These are phyloP conservation scores for Drosophila pallidifrons DNA, from an alignment of 1,140 invertebrate species.

Conservation along the genomic window DNA sequence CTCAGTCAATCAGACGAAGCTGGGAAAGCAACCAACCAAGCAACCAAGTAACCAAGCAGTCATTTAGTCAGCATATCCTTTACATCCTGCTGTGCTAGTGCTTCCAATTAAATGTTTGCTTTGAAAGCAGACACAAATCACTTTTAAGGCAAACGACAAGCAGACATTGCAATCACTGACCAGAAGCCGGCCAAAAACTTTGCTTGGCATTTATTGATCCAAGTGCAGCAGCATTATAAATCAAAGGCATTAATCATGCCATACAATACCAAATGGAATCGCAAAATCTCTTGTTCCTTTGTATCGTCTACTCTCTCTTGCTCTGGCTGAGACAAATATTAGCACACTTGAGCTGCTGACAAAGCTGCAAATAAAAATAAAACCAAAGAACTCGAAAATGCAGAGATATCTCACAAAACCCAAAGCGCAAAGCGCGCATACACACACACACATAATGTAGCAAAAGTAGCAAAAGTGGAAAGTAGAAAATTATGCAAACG, in stretches of 20 bases:
- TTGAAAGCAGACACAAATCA: slow-evolving; percentile 54
- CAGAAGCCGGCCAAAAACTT: slow-evolving; percentile 24
- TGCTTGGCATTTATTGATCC: slow-evolving; percentile 55
- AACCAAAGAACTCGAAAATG: slow-evolving; percentile 1
- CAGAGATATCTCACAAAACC: slow-evolving; percentile 15
- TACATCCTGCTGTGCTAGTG: slow-evolving; percentile 17
- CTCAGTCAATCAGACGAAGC: slow-evolving; percentile 18
- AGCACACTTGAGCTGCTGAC: slow-evolving; percentile 48
- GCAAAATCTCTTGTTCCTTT: slow-evolving; percentile 35
- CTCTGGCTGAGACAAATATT: slow-evolving; percentile 46
- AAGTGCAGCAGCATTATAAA: slow-evolving; percentile 39
- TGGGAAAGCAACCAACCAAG: background rate
- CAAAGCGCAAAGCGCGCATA: slow-evolving; percentile 37
- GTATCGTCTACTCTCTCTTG: background rate
- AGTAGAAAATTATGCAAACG: slow-evolving; percentile 66
- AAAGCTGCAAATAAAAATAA: slow-evolving; percentile 28
- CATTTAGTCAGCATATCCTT: slow-evolving; percentile 6
- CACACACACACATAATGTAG: background rate
- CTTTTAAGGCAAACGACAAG: slow-evolving; percentile 23
- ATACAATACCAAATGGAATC: slow-evolving; percentile 30
- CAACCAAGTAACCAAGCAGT: slow-evolving; percentile 12
- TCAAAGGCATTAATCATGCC: slow-evolving; percentile 56
- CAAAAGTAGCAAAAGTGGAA: slow-evolving; percentile 22
- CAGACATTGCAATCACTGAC: slow-evolving; percentile 26
- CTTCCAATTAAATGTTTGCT: slow-evolving; percentile 68